phyloP scores from a whole-genome alignment of 2,113 vertebrate species.

The Amblyopsis rosae region DNA sequence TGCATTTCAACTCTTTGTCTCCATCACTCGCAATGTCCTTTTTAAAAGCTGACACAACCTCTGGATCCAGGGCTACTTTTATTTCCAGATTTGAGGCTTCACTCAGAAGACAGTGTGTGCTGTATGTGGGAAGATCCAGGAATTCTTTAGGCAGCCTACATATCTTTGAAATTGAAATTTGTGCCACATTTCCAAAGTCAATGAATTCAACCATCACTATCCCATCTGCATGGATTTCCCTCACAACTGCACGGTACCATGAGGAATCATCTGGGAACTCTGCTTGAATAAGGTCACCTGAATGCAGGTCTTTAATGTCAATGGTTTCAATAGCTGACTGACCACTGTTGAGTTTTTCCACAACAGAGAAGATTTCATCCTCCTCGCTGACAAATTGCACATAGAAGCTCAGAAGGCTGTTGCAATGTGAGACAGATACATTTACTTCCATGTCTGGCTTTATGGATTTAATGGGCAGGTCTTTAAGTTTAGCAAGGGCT shows the following conservation, averaged over 20 bases:
- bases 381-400: slow-evolving; percentile 84
- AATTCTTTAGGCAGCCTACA: slow-evolving; percentile 67
- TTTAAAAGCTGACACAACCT: slow-evolving; percentile 70
- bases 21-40: slow-evolving; percentile 67
- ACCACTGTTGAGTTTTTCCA: slow-evolving; percentile 79
- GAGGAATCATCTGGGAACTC: slow-evolving; percentile 83
- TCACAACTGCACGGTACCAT: slow-evolving; percentile 87
- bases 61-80: slow-evolving; percentile 40
- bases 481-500: slow-evolving; percentile 61
- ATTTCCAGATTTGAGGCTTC: slow-evolving; percentile 43
- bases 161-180: slow-evolving; percentile 67
- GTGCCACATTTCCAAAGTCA: slow-evolving; percentile 88
- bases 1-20: slow-evolving; percentile 71
- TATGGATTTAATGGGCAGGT: slow-evolving; percentile 75
- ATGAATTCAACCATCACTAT: slow-evolving; percentile 82
- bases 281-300: slow-evolving; percentile 83
- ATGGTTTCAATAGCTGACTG: slow-evolving; percentile 31
- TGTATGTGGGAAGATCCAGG: slow-evolving; percentile 71
- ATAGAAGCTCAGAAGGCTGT: slow-evolving; percentile 84
- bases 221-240: slow-evolving; percentile 51
- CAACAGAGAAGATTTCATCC: slow-evolving; percentile 74
- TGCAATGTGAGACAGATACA: slow-evolving; percentile 85
- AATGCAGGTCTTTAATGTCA: slow-evolving; percentile 57
- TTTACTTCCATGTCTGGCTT: slow-evolving; percentile 72
- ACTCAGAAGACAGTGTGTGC: slow-evolving; percentile 82